Evolutionary conservation across 30 jellyfish, hydroid and myxozoan species (phyloP).

Genomic region (Hydra vulgaris): DNA sequence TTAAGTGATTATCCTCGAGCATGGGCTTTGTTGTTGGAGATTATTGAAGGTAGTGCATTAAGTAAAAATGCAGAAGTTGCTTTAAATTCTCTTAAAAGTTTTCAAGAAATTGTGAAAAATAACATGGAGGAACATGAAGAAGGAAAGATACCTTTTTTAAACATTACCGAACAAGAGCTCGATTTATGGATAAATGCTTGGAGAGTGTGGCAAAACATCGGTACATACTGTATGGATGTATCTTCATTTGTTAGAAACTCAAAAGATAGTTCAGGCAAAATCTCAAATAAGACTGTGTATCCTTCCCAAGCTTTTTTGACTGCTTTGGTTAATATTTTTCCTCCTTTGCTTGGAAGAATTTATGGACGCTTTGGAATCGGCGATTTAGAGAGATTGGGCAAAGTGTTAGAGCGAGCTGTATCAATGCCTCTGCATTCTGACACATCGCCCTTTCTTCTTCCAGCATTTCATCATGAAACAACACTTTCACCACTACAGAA

Average conservation of each 20-base stretch:
- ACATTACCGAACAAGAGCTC: constrained; percentile 43
- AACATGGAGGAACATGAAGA: background rate
- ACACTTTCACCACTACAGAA: constrained; percentile 74
- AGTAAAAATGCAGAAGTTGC: constrained; percentile 83
- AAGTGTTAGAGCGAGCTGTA: constrained; percentile 55
- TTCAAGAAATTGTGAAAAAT: constrained; percentile 68
- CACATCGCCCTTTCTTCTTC: constrained; percentile 71
- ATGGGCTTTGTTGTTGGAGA: constrained; percentile 85
- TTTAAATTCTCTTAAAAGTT: constrained; percentile 75
- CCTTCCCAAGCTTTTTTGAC: constrained; percentile 83
- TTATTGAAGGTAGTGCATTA: constrained; percentile 77
- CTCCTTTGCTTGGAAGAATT: constrained; percentile 75
- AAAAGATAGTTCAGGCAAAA: constrained; percentile 55
- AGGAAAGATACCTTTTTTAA: constrained; percentile 14
- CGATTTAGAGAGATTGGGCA: constrained; percentile 73
- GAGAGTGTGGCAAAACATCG: constrained; percentile 90
- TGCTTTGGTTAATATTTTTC: constrained; percentile 71
- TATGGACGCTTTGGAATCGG: constrained; percentile 83
- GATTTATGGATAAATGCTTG: constrained; percentile 90
- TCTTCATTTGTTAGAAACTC: constrained; percentile 41
- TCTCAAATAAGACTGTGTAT: constrained; percentile 31
- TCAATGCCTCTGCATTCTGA: constrained; percentile 84
- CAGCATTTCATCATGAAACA: constrained; percentile 73
- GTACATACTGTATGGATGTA: constrained; percentile 57
- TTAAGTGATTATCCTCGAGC: constrained; percentile 81